Percentiles rank a stretch among this genome's conserved stretches.
Conservation (phyloP, 2,888 invertebrate genomes). For the Heliconius erato region DNA sequence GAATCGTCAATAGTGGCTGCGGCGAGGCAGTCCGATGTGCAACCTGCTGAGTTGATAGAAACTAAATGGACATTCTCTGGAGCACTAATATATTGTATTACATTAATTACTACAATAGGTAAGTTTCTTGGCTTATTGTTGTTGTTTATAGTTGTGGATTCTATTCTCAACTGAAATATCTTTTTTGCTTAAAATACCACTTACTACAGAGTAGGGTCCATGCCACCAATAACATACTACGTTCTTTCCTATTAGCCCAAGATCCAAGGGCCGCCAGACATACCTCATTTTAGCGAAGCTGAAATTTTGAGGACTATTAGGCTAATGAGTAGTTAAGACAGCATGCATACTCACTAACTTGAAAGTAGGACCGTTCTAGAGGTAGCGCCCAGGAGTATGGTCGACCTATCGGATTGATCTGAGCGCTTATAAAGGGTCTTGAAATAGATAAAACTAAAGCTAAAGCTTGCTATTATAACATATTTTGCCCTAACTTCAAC, state of each 20-base stretch:
- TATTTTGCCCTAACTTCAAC: no score
- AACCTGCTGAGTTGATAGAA: constrained; percentile 78
- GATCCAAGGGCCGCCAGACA: no score
- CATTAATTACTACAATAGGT: constrained; percentile 96
- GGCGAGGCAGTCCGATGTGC: constrained; percentile 85
- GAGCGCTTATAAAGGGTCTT: no score
- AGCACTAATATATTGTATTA: constrained; percentile 93
- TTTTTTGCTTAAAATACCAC: not conserved
- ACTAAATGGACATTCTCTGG: constrained; percentile 93
- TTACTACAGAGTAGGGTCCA: not conserved
- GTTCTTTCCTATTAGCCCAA: not conserved
- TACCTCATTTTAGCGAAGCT: no score
- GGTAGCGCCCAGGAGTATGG: no score
- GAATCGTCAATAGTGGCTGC: constrained; percentile 92
- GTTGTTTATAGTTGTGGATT: not conserved
- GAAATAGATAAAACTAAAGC: no score
- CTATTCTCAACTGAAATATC: not conserved
- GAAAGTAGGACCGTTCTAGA: no score
- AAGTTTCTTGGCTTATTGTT: constrained; percentile 62
- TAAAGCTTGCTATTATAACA: no score
- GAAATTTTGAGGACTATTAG: no score
- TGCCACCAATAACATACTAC: not conserved
- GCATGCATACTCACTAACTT: no score
- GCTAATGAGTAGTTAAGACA: no score
- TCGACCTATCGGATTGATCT: no score